phyloP scores from a whole-genome alignment of 1,140 invertebrate genomes.

The Drosophila nikananu region DNA sequence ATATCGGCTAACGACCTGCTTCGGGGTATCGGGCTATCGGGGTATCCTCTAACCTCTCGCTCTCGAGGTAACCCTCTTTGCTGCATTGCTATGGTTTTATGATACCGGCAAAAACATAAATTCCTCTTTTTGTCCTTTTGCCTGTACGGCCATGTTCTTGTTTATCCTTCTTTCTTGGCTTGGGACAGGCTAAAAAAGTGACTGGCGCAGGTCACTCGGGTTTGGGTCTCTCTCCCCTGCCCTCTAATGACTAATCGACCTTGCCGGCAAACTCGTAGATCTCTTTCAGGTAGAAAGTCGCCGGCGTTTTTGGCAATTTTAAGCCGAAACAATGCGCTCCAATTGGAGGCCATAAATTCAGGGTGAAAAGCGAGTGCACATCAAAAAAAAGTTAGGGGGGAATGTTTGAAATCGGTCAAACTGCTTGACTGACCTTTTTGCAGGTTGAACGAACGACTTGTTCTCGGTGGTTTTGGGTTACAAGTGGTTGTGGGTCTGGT shows the following conservation, averaged over 20 bases:
- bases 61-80: background rate
- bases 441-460: slow-evolving; percentile 74
- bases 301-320: slow-evolving; percentile 43
- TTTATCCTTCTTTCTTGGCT: slow-evolving; percentile 7
- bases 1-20: slow-evolving; percentile 67
- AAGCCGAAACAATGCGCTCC: slow-evolving; percentile 41
- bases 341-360: slow-evolving; percentile 70
- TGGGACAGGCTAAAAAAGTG: slow-evolving; percentile 49
- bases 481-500: slow-evolving; percentile 32
- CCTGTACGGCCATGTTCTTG: slow-evolving; percentile 37
- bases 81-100: slow-evolving; percentile 79
- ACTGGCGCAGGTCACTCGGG: slow-evolving; percentile 64
- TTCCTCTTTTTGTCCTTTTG: slow-evolving; percentile 48
- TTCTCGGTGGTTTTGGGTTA: slow-evolving; percentile 40
- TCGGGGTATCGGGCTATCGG: slow-evolving; percentile 38
- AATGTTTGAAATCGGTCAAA: slow-evolving; percentile 43
- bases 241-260: slow-evolving; percentile 78
- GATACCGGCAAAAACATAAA: slow-evolving; percentile 64
- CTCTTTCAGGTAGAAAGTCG: slow-evolving; percentile 58
- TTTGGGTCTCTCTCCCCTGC: slow-evolving; percentile 17
- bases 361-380: background rate
- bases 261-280: slow-evolving; percentile 43
- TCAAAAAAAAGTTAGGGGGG: slow-evolving; percentile 17
- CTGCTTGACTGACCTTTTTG: slow-evolving; percentile 67
- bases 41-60: slow-evolving; percentile 44